Base-by-base conservation (phyloP, 2,797 vertebrate genomes). In the Hippopotamyrus pictus region DNA sequence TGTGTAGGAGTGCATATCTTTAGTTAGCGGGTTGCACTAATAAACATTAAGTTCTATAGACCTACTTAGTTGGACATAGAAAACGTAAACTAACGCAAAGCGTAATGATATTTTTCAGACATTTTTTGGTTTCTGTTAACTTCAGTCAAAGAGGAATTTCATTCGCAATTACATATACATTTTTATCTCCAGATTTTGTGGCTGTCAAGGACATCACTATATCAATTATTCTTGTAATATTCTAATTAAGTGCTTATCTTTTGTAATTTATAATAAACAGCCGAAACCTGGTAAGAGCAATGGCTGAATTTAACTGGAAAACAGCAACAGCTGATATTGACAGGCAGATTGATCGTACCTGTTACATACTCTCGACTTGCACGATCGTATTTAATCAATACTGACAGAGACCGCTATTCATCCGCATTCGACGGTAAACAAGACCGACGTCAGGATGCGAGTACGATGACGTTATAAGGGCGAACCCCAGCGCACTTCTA, bases 391-490 rank as follows among this genome's bases (percentile, higher is more conserved):
- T 88, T 65, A 44, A 88, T 69, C 87, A 90, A 33, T 73, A 73
- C 48, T 76, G 59, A 91, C 88, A 89, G 54, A 83, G 88, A 92
- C 48, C 90, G 59, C 54, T 88, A 90, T 54, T 89, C 89, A 54
- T 59, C 29, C 41, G 33, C 53, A 22, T 54, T 29, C 1, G 62
- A 41, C 19, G 33, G 41, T 59, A 90, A 87, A 87, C 86, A 90
- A 82, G 41, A 89, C 65, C 76, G 69, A 41, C n/a, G 50, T 53
- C 37, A 62, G 65, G 37, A 89, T 46, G 90, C 85, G 87, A 89
- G 37, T 11, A 79, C 44, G 44, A 87, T 94, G 93, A 93, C 93
- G 93, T 93, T 86, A 88, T 79, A 22, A 1, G 89, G 7, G 41
- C 3, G 51, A 89, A 88, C 73, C 91, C 54, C 79, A 91, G 89